Percentiles rank a stretch among this genome's conserved stretches.
Evolutionary conservation across 1,140 invertebrate genomes (phyloP).

Genomic region (Belonocnema kinseyi): DNA sequence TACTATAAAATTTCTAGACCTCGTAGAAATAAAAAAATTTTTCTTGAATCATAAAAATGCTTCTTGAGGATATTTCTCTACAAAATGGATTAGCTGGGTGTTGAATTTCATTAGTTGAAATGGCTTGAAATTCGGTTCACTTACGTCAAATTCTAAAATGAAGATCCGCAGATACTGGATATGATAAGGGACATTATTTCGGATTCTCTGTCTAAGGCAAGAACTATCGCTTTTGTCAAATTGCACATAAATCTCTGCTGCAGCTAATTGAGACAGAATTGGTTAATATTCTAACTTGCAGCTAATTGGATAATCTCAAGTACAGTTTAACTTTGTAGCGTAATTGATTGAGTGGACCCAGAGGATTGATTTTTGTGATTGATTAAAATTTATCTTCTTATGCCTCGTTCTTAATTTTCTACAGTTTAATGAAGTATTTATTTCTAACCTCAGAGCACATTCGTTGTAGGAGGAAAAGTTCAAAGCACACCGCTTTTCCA

Average conservation of each 20-base stretch:
- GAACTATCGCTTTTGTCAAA: neutral
- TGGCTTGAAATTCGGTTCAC: neutral
- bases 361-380: neutral
- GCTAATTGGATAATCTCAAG: slow-evolving; percentile 14
- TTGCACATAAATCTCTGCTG: slow-evolving; percentile 11
- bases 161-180: neutral
- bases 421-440: too few species aligned
- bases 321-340: neutral
- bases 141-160: neutral
- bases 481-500: too few species aligned
- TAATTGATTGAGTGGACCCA: neutral
- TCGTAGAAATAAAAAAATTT: neutral
- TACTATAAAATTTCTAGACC: neutral
- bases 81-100: neutral
- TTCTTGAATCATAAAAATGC: neutral
- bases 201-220: slow-evolving; percentile 9
- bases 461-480: too few species aligned
- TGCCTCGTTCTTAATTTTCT: neutral
- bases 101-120: neutral
- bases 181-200: neutral
- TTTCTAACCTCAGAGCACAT: too few species aligned
- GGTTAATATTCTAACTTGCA: neutral
- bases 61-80: neutral
- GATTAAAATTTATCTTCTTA: neutral
- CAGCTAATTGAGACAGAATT: slow-evolving; percentile 23